Evolutionary conservation across 2,888 invertebrate species (phyloP).

Genomic region (Lasius platythorax): DNA sequence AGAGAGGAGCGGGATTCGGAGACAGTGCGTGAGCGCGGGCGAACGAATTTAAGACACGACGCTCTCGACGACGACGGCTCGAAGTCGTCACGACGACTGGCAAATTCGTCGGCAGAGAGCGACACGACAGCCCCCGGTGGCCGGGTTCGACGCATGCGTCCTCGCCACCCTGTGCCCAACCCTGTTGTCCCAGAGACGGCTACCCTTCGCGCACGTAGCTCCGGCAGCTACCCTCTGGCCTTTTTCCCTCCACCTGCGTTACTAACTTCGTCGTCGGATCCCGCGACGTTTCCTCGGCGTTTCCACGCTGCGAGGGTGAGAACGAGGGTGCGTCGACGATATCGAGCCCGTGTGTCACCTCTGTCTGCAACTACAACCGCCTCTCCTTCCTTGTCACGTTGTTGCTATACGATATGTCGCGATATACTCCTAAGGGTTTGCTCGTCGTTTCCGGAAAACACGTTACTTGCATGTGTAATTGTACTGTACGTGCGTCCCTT

Average conservation of each 20-base stretch:
- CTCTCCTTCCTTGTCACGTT: background rate
- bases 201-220: conserved; percentile 69
- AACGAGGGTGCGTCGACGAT: conserved; percentile 16
- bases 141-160: conserved; percentile 82
- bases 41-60: conserved; percentile 58
- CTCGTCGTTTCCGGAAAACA: background rate
- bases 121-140: conserved; percentile 82
- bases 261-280: background rate
- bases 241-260: conserved; percentile 29
- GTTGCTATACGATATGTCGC: background rate
- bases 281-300: background rate
- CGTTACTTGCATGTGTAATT: background rate
- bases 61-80: conserved; percentile 72
- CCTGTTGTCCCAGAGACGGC: conserved; percentile 74
- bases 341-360: background rate
- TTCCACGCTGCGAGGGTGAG: conserved; percentile 1
- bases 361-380: background rate
- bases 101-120: conserved; percentile 75
- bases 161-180: conserved; percentile 77
- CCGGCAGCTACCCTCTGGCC: conserved; percentile 2
- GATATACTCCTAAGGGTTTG: background rate
- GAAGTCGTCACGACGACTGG: conserved; percentile 82
- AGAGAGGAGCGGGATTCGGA: conserved; percentile 12
- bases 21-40: conserved; percentile 4
- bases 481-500: background rate